Conservation (phyloP, 2,797 vertebrate genomes). For the Glyptemys insculpta region DNA sequence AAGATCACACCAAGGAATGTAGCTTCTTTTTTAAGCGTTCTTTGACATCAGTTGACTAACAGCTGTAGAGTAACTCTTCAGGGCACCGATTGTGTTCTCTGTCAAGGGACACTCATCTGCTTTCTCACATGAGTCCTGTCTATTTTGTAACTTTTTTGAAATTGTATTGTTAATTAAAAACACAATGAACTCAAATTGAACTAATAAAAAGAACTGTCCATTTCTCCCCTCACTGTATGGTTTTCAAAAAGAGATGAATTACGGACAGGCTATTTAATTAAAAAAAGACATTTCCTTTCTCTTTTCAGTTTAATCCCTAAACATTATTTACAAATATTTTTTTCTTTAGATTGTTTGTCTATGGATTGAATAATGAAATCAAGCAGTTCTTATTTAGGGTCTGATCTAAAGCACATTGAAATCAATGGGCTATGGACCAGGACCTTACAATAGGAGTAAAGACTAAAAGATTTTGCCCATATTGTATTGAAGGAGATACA, state of each 20-base stretch:
- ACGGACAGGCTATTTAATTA: neutral
- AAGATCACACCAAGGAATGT: neutral
- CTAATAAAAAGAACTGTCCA: neutral
- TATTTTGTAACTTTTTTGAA: neutral
- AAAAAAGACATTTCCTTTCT: neutral
- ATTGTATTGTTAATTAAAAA: neutral
- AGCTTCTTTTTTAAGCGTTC: conserved; percentile 4
- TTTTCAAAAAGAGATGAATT: neutral
- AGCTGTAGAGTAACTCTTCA: neutral
- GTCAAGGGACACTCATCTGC: neutral
- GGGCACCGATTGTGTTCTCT: fast-evolving
- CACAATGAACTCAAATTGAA: neutral
- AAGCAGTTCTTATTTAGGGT: neutral
- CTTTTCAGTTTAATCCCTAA: neutral
- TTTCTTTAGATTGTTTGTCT: neutral
- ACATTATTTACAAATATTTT: neutral
- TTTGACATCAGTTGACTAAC: neutral
- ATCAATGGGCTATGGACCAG: neutral
- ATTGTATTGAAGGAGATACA: neutral
- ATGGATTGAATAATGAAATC: neutral
- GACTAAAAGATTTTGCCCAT: neutral
- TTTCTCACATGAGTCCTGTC: fast-evolving
- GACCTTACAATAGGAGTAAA: neutral
- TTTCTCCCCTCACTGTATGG: neutral
- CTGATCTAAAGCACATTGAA: neutral